Conservation (phyloP, 53 echinoderm and acorn worm genomes). For the Echinometra lucunter region DNA sequence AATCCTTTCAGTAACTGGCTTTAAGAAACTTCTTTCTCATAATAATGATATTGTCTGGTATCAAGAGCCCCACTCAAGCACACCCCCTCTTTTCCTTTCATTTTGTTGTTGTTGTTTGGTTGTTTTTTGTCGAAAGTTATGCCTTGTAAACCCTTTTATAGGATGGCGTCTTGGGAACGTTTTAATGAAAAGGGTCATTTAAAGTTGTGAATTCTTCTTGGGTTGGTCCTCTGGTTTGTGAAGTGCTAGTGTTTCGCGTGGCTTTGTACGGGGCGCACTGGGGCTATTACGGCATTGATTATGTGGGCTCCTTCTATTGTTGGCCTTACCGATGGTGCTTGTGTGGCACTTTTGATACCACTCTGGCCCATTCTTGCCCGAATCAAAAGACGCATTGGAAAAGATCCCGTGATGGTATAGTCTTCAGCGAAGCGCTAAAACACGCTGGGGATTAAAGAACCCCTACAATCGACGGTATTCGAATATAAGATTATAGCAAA, state of each 20-base stretch:
- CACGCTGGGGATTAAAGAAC: conserved; percentile 53
- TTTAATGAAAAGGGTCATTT: not conserved
- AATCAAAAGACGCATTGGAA: conserved; percentile 37
- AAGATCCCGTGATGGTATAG: conserved; percentile 16
- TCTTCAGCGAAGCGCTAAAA: conserved; percentile 35
- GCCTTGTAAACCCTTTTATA: not conserved
- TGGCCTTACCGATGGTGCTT: conserved; percentile 21
- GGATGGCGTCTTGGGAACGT: conserved; percentile 18
- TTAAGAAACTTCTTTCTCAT: conserved; percentile 32
- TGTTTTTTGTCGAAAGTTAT: not conserved
- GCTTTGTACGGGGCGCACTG: conserved; percentile 49
- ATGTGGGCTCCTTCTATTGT: conserved; percentile 38
- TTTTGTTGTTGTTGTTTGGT: not conserved
- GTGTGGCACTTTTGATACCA: conserved; percentile 44
- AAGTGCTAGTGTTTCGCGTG: conserved; percentile 5
- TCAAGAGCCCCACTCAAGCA: not conserved
- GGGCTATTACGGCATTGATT: conserved; percentile 68
- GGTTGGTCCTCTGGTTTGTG: not conserved
- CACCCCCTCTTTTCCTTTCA: not conserved
- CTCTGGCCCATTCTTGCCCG: not conserved
- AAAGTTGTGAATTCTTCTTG: conserved; percentile 37
- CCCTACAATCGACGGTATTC: conserved; percentile 59
- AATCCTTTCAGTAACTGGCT: not conserved
- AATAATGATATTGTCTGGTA: conserved; percentile 44
- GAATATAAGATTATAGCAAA: conserved; percentile 65